A percentile compares a stretch with the other conserved stretches of the same genome.
These are phyloP conservation scores for Ectemnius cavifrons DNA, from an alignment of 2,888 invertebrate species.

Conservation along the genomic window DNA sequence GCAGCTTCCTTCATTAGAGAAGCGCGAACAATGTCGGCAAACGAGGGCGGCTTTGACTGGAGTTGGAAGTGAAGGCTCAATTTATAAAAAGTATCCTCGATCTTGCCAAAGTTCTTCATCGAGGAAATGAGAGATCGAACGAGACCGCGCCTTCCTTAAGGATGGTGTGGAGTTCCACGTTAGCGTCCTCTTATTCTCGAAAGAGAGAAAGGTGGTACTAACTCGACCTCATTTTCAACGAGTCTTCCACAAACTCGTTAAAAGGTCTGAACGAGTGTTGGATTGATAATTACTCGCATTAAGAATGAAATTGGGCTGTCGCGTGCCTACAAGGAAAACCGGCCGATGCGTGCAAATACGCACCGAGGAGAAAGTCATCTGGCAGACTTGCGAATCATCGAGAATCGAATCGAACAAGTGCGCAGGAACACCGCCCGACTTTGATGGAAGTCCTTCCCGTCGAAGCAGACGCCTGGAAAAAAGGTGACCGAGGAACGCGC, in stretches of 20 bases:
- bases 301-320: slow-evolving; percentile 32
- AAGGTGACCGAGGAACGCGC: background rate
- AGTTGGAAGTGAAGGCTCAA: background rate
- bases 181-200: slow-evolving; percentile 45
- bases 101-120: slow-evolving; percentile 1
- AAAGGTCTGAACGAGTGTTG: slow-evolving; percentile 28
- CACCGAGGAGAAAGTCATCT: slow-evolving; percentile 48
- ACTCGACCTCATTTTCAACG: slow-evolving; percentile 70
- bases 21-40: too few species aligned
- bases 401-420: slow-evolving; percentile 12
- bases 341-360: slow-evolving; percentile 24
- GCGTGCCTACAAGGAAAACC: slow-evolving; percentile 17
- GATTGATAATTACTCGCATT: slow-evolving; percentile 54
- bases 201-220: slow-evolving; percentile 68
- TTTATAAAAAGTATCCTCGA: slow-evolving; percentile 1
- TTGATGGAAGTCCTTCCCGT: background rate
- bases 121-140: slow-evolving; percentile 3
- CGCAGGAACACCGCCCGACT: background rate
- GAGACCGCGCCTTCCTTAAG: slow-evolving; percentile 53
- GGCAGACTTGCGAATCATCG: slow-evolving; percentile 6
- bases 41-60: too few species aligned
- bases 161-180: background rate
- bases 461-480: background rate
- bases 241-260: slow-evolving; percentile 46
- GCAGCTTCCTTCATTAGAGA: too few species aligned